phyloP scores from a whole-genome alignment of 2,888 invertebrate species.

The Lordiphosa fenestrarum region DNA sequence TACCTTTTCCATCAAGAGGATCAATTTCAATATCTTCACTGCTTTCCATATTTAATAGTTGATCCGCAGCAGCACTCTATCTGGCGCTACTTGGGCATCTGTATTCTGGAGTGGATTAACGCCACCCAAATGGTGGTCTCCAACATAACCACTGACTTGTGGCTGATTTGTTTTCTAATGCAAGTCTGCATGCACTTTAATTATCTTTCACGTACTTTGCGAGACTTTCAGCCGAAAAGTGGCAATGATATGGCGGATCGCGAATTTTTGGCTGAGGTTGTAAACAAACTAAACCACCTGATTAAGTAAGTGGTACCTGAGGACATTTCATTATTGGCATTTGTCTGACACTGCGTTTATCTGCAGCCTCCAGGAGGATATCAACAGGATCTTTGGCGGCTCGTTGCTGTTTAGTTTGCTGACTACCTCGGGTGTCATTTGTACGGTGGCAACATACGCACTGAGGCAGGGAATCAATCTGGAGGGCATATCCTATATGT shows the following conservation, averaged over 20 bases:
- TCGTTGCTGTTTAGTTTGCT: slow-evolving; percentile 42
- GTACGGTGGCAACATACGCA: slow-evolving; percentile 35
- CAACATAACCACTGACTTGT: slow-evolving; percentile 49
- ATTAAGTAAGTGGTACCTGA: slow-evolving; percentile 20
- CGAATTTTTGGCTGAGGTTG: slow-evolving; percentile 32
- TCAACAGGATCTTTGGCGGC: slow-evolving; percentile 40
- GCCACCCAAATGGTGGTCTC: slow-evolving; percentile 37
- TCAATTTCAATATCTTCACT: slow-evolving; percentile 31
- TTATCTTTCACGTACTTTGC: slow-evolving; percentile 46
- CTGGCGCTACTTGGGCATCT: slow-evolving; percentile 37
- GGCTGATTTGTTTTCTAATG: slow-evolving; percentile 52
- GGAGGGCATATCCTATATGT: slow-evolving; percentile 34
- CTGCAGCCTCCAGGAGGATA: slow-evolving; percentile 37
- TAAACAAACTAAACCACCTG: slow-evolving; percentile 29
- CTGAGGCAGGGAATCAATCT: slow-evolving; percentile 32
- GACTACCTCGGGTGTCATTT: slow-evolving; percentile 34
- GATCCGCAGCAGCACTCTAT: slow-evolving; percentile 25
- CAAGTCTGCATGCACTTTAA: slow-evolving; percentile 74
- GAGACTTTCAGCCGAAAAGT: slow-evolving; percentile 46
- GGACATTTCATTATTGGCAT: neutral
- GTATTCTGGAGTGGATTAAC: slow-evolving; percentile 46
- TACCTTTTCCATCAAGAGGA: slow-evolving; percentile 7
- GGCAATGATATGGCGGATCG: slow-evolving; percentile 23
- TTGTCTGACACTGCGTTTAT: neutral
- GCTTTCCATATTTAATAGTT: slow-evolving; percentile 29